Conservation (phyloP, 2,113 vertebrate genomes). For the Caretta caretta region DNA sequence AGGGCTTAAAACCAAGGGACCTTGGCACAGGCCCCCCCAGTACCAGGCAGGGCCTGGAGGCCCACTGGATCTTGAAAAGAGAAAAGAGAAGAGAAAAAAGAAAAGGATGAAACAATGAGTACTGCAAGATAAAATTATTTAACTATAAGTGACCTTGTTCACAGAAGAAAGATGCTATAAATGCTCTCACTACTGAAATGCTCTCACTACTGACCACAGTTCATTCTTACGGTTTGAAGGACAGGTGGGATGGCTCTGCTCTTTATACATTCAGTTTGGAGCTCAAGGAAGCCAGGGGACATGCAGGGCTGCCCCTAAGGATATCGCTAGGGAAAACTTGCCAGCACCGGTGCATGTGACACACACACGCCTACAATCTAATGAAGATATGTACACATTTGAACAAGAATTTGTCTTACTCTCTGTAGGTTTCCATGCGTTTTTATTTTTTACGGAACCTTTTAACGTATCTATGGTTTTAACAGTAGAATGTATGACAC, state of each 20-base stretch:
- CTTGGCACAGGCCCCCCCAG: neutral
- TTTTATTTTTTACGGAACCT: neutral
- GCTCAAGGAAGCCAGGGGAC: neutral
- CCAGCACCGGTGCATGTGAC: neutral
- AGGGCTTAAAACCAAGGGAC: neutral
- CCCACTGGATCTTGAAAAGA: neutral
- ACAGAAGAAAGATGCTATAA: neutral
- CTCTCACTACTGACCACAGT: neutral
- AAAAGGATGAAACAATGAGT: neutral
- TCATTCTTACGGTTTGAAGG: no score
- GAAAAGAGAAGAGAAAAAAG: no score
- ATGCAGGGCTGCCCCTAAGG: neutral
- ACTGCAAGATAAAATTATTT: neutral
- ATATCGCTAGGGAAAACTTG: neutral
- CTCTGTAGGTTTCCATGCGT: neutral
- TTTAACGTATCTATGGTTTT: accelerated
- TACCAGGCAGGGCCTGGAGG: neutral
- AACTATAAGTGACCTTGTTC: neutral
- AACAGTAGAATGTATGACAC: neutral
- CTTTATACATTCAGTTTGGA: neutral
- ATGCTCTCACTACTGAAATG: neutral
- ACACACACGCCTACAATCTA: neutral
- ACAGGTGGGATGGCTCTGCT: neutral
- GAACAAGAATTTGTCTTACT: neutral
- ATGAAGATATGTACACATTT: neutral